Evolutionary conservation across 2,888 invertebrate genomes (phyloP), one percentile per base, ranked within the genome.

Genomic region (Orthosia gothica): DNA sequence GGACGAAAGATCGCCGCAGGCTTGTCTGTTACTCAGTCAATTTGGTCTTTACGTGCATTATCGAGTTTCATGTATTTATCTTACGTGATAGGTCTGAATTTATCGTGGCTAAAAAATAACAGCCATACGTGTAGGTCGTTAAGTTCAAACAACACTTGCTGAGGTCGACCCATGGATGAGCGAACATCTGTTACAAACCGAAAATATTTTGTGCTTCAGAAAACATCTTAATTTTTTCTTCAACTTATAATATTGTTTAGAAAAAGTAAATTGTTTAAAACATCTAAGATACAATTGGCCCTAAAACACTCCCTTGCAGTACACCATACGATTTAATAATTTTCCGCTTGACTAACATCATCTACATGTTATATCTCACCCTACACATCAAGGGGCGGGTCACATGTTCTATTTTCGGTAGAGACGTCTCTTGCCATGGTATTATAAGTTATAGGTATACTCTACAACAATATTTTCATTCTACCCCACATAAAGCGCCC

Each of bases 401-500:
- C 47, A 7, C n/a, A 9, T 61, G 47, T 67, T 70, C 52, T 80
- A 80, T 77, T 80, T 82, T 69, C 3, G 40, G 58, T 15, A 47
- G 23, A 52, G 16, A 64, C 54, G 57, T 50, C 68, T 55, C 50
- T 64, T 47, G 32, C 47, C 64, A 45, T 58, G 61, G 26, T 71
- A 68, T 77, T 61, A 67, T 61, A 61, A 50, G 57, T 40, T 45
- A 55, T 20, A 47, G 47, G 15, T 71, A 58, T 13, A 32, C 45
- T 26, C 16, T 47, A 47, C 61, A 16, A 83, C 76, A 81, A 84
- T 72, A 77, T 86, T 86, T 70, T 77, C 67, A 70, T 70, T 68
- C 70, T 64, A 68, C 47, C 68, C 68, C 64, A 72, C 54, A 71
- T 61, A 66, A 20, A 20, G 45, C 32, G 45, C 68, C 71, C 66